Percentiles rank a stretch among this genome's conserved stretches.
These are phyloP conservation scores for Odocoileus hemionus DNA, from an alignment of 2,113 vertebrate species.

Conservation along the genomic window DNA sequence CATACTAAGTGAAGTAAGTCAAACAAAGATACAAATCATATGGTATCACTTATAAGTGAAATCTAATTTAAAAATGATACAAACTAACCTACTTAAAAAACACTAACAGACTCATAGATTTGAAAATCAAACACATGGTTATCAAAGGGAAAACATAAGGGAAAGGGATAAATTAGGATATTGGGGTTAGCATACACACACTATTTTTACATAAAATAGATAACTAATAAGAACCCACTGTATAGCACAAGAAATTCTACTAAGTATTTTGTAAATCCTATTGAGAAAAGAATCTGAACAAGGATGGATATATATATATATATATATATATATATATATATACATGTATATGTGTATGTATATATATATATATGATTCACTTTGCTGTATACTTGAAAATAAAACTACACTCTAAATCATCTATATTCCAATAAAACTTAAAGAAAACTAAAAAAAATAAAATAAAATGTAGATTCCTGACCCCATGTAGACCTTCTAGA, in stretches of 20 bases:
- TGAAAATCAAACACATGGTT: neutral
- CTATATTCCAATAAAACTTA: neutral
- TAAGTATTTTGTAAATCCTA: neutral
- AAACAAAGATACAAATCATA: neutral
- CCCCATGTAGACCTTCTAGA: neutral
- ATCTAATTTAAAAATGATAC: neutral
- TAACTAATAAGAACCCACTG: neutral
- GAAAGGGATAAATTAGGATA: neutral
- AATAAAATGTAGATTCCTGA: neutral
- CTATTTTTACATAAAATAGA: neutral
- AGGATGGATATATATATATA: neutral
- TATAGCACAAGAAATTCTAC: neutral
- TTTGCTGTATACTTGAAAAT: neutral
- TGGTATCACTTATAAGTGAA: neutral
- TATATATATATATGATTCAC: neutral
- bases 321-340: too few relatives aligned
- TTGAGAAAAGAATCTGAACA: neutral
- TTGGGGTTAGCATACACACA: neutral
- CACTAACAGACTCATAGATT: neutral
- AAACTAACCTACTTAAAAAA: neutral
- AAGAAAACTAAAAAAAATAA: neutral
- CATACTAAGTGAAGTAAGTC: neutral
- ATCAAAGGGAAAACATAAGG: neutral
- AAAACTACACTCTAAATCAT: neutral
- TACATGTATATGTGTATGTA: fast-evolving